Evolutionary conservation across 2,888 invertebrate species (phyloP), one percentile per base, ranked within the genome.

Genomic region (Koerneria pararmatus): DNA sequence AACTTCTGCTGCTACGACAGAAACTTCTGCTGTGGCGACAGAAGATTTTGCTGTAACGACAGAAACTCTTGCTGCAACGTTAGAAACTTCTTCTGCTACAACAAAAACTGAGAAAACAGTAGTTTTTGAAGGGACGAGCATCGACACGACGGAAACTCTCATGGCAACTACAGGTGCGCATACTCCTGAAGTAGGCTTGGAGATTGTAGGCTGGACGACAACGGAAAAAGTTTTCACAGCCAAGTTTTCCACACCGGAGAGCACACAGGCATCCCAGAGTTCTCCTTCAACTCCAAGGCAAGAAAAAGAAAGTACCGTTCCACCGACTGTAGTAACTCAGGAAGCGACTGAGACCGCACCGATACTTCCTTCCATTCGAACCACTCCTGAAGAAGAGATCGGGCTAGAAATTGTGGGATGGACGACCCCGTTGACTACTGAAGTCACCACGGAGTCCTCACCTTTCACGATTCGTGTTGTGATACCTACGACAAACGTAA

Each of bases 401-500:
- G 59, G 66, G 34, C 53, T 60, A 35, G 60, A 67, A 48, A 61
- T 56, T 19, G 41, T 56, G 53, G 53, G 6, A n/a, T 6, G 11
- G 31, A 34, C 67, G 27, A 62, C 57, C 8, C n/a, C n/a, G n/a
- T n/a, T n/a, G n/a, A n/a, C n/a, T n/a, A n/a, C n/a, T n/a, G n/a
- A n/a, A n/a, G n/a, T n/a, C n/a, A n/a, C n/a, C n/a, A n/a, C n/a
- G n/a, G n/a, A n/a, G n/a, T n/a, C n/a, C n/a, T n/a, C n/a, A n/a
- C n/a, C n/a, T n/a, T n/a, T n/a, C n/a, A n/a, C n/a, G n/a, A n/a
- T n/a, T 3, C 37, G 60, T n/a, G 54, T 35, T 48, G 2, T 54
- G 24, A 37, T 37, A 34, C 27, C 53, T 31, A 41, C 58, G 1
- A 48, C 69, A 49, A 54, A 29, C 11, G 56, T 24, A 24, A 62